Evolutionary conservation across 2,888 invertebrate species (phyloP).

Genomic region (Coelinius sp.): DNA sequence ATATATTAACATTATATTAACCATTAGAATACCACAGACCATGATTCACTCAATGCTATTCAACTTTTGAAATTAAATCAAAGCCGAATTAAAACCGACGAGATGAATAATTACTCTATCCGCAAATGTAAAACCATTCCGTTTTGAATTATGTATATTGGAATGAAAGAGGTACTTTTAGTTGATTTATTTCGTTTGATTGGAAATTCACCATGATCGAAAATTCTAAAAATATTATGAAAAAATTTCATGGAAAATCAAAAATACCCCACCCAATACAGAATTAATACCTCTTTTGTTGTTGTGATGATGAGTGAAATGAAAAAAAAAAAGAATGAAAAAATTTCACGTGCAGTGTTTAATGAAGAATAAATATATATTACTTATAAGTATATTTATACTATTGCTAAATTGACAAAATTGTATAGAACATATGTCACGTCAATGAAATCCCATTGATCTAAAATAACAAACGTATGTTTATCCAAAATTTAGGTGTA

Average conservation of each 20-base stretch:
- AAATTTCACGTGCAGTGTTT: not conserved
- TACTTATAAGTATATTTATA: no score
- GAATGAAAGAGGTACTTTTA: not conserved
- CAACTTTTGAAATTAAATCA: slow-evolving; percentile 56
- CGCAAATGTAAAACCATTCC: slow-evolving; percentile 40
- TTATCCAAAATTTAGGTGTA: slow-evolving; percentile 49
- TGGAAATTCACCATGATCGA: no score
- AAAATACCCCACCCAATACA: not conserved
- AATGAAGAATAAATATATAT: not conserved
- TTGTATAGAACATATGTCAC: not conserved
- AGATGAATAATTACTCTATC: slow-evolving; percentile 57
- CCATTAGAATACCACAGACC: not conserved
- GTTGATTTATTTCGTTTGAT: slow-evolving; percentile 11
- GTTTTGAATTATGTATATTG: not conserved
- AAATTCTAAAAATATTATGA: not conserved
- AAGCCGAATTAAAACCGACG: slow-evolving; percentile 55
- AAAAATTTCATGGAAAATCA: not conserved
- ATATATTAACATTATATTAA: slow-evolving; percentile 11
- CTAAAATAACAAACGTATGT: slow-evolving; percentile 41
- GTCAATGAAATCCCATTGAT: not conserved
- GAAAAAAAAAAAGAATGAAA: not conserved
- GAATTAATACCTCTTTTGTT: not conserved
- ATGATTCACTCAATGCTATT: slow-evolving; percentile 32
- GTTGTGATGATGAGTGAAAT: not conserved
- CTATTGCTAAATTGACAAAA: not conserved